Percentiles rank a stretch among this genome's conserved stretches.
These are phyloP conservation scores for Cepphus grylle DNA, from an alignment of 2,113 vertebrate genomes.

Conservation along the genomic window DNA sequence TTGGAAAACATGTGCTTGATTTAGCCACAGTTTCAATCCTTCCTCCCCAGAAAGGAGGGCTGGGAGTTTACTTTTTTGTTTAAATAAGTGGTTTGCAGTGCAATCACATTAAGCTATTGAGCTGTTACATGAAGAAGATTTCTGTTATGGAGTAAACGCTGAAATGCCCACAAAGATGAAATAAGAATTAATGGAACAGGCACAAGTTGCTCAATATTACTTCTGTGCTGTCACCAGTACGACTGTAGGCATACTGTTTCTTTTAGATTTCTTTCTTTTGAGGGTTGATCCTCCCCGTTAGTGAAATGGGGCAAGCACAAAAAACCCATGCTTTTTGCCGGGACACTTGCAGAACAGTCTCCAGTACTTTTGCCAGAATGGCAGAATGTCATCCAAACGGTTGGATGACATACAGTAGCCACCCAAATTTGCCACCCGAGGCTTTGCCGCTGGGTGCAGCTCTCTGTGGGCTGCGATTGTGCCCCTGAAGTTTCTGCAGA, in stretches of 20 bases:
- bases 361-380: background rate
- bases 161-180: background rate
- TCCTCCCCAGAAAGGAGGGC: background rate
- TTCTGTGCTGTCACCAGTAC: background rate
- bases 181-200: background rate
- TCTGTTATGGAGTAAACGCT: background rate
- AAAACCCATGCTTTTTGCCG: background rate
- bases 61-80: background rate
- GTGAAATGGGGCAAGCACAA: background rate
- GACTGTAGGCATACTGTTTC: background rate
- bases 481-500: constrained; percentile 28
- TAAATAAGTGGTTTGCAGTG: background rate
- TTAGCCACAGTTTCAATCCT: background rate
- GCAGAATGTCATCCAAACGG: background rate
- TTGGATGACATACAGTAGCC: background rate
- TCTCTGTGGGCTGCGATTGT: background rate
- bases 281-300: background rate
- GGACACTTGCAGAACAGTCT: background rate
- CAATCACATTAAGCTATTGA: background rate
- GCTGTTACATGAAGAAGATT: background rate
- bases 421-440: background rate
- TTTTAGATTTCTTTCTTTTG: background rate
- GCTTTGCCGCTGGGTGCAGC: background rate
- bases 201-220: background rate
- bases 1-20: background rate